Evolutionary conservation across 2,888 invertebrate genomes (phyloP).

Genomic region (Limulus polyphemus): DNA sequence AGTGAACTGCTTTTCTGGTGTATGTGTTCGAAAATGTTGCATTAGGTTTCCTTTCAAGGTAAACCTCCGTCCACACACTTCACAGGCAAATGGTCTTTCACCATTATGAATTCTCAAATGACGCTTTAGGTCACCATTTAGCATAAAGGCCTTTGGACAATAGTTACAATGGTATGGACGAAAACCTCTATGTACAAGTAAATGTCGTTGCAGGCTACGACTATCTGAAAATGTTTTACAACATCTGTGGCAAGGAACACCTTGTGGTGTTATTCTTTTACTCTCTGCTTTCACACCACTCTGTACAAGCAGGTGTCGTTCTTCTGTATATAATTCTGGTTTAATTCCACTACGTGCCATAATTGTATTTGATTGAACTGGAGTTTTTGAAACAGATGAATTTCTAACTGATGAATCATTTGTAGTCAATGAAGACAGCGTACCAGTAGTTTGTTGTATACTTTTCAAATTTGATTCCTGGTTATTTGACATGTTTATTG

Average conservation of each 20-base stretch:
- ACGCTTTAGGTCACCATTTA: constrained; percentile 49
- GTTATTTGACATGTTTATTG: too few species aligned
- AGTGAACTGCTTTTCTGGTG: constrained; percentile 20
- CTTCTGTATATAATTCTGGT: constrained; percentile 18
- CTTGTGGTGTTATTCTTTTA: too few species aligned
- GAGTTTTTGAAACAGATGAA: too few species aligned
- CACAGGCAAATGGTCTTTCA: constrained; percentile 37
- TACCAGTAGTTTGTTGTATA: too few species aligned
- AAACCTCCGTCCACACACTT: constrained; percentile 17
- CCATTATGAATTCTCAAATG: constrained; percentile 49
- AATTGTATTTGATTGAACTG: too few species aligned
- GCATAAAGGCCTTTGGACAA: constrained; percentile 48
- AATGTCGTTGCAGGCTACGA: constrained; percentile 41
- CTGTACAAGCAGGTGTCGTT: constrained; percentile 15
- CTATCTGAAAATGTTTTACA: constrained; percentile 43
- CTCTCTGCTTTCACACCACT: constrained; percentile 35
- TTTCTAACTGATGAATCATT: too few species aligned
- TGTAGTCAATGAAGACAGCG: too few species aligned
- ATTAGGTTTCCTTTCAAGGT: constrained; percentile 19
- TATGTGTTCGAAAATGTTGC: constrained; percentile 20
- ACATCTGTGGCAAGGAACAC: constrained; percentile 49
- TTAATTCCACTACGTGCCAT: constrained; percentile 14
- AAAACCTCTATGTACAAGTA: constrained; percentile 50
- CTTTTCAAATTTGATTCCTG: too few species aligned
- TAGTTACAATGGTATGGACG: constrained; percentile 45